phyloP scores from a whole-genome alignment of 2,888 invertebrate genomes.

The Lasioglossum figueresi region DNA sequence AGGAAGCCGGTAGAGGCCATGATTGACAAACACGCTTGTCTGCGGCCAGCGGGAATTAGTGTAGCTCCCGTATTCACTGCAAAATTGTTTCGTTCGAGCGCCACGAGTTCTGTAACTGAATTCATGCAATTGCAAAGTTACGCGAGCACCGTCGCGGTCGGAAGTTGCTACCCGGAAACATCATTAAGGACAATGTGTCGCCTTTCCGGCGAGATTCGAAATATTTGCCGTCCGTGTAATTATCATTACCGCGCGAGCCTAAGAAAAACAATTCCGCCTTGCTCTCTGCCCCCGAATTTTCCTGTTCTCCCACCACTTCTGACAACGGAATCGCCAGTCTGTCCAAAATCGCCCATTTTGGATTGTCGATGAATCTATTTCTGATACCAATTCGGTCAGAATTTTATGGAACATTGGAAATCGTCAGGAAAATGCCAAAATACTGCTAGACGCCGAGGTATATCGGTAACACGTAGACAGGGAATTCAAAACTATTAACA shows the following conservation, averaged over 20 bases:
- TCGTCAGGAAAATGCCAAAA: too few species aligned
- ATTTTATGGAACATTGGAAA: too few species aligned
- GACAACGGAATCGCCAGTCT: not conserved
- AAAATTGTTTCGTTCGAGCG: slow-evolving; percentile 47
- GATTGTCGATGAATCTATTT: not conserved
- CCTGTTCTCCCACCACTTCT: not conserved
- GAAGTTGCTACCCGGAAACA: slow-evolving; percentile 56
- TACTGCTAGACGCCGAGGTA: too few species aligned
- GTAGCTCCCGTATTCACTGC: slow-evolving; percentile 16
- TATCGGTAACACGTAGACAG: too few species aligned
- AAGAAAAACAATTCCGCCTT: not conserved
- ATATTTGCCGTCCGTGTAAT: slow-evolving; percentile 38
- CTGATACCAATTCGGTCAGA: too few species aligned
- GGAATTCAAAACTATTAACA: too few species aligned
- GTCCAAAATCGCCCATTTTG: not conserved
- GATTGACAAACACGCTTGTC: slow-evolving; percentile 53
- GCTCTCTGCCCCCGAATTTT: not conserved
- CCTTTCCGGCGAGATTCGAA: slow-evolving; percentile 37
- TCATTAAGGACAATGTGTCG: slow-evolving; percentile 60
- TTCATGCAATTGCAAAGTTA: slow-evolving; percentile 56
- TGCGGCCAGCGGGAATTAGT: slow-evolving; percentile 47
- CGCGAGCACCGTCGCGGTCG: slow-evolving; percentile 30
- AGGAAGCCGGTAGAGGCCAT: not conserved
- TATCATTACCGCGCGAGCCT: slow-evolving; percentile 3
- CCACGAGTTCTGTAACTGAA: slow-evolving; percentile 60